Evolutionary conservation across 2,113 vertebrate genomes (phyloP).

Genomic region (Galemys pyrenaicus): DNA sequence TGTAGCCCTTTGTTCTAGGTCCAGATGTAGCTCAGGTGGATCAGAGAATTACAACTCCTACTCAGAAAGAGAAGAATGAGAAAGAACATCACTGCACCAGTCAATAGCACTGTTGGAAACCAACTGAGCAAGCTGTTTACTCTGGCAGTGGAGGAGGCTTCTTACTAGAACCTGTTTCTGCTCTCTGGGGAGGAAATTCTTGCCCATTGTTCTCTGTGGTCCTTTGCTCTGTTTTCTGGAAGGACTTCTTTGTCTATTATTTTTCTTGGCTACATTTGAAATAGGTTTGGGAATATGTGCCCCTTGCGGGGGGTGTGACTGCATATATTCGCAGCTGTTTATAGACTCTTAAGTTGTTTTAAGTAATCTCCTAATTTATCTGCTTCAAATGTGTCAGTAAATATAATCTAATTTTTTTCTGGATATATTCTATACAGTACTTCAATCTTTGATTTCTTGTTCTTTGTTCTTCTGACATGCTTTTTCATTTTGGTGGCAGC

Average conservation of each 20-base stretch:
- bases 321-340: not conserved
- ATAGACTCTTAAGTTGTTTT: not conserved
- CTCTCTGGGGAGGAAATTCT: not conserved
- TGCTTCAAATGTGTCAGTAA: not conserved
- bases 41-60: not conserved
- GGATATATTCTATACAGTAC: not conserved
- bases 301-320: not conserved
- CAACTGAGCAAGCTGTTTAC: not conserved
- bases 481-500: not conserved
- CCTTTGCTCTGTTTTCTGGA: not conserved
- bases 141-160: not conserved
- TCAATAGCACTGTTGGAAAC: not conserved
- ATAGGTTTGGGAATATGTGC: not conserved
- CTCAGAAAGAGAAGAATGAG: not conserved
- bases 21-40: not conserved
- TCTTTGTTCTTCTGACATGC: not conserved
- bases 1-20: not conserved
- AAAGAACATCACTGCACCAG: not conserved
- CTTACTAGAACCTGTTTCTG: not conserved
- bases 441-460: constrained; percentile 1
- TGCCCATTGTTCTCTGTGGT: not conserved
- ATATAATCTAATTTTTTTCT: not conserved
- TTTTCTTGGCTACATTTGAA: not conserved
- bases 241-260: not conserved
- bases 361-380: not conserved